These are phyloP conservation scores for Callimorpha dominula DNA, from an alignment of 2,888 invertebrate genomes.

Conservation along the genomic window DNA sequence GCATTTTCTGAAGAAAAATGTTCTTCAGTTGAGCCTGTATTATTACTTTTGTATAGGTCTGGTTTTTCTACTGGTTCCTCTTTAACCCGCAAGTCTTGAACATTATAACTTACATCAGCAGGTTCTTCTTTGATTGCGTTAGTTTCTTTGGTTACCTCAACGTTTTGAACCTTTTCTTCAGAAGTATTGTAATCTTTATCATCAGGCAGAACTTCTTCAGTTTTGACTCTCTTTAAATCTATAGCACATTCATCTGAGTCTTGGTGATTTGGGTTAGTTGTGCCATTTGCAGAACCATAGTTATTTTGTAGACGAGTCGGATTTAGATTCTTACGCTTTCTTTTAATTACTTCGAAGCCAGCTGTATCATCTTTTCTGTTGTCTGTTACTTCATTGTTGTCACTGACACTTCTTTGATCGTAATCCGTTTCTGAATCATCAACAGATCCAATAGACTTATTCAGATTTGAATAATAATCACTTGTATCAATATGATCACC, in stretches of 20 bases:
- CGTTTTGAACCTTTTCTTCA: slow-evolving; percentile 50
- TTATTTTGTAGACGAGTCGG: slow-evolving; percentile 92
- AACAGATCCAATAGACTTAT: slow-evolving; percentile 75
- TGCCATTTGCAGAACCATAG: slow-evolving; percentile 57
- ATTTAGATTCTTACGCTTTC: slow-evolving; percentile 96
- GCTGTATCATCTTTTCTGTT: slow-evolving; percentile 82
- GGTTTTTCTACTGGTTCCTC: slow-evolving; percentile 74
- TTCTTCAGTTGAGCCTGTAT: slow-evolving; percentile 54
- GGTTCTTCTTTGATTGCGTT: slow-evolving; percentile 68
- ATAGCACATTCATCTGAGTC: slow-evolving; percentile 67
- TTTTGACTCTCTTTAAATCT: slow-evolving; percentile 77
- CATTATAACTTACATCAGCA: slow-evolving; percentile 58
- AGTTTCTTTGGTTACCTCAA: slow-evolving; percentile 72
- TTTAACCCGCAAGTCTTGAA: slow-evolving; percentile 75
- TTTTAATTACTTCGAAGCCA: slow-evolving; percentile 89
- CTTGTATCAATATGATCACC: slow-evolving; percentile 85
- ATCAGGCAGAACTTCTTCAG: slow-evolving; percentile 56
- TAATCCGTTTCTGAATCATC: slow-evolving; percentile 81
- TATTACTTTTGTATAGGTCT: slow-evolving; percentile 65
- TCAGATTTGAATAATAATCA: slow-evolving; percentile 77
- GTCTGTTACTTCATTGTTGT: slow-evolving; percentile 73
- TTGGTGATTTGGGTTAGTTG: slow-evolving; percentile 57
- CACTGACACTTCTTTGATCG: slow-evolving; percentile 79
- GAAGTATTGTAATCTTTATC: slow-evolving; percentile 40
- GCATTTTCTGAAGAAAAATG: slow-evolving; percentile 88